Evolutionary conservation across 2,797 vertebrate species (phyloP).

Genomic region (Thunnus albacares): DNA sequence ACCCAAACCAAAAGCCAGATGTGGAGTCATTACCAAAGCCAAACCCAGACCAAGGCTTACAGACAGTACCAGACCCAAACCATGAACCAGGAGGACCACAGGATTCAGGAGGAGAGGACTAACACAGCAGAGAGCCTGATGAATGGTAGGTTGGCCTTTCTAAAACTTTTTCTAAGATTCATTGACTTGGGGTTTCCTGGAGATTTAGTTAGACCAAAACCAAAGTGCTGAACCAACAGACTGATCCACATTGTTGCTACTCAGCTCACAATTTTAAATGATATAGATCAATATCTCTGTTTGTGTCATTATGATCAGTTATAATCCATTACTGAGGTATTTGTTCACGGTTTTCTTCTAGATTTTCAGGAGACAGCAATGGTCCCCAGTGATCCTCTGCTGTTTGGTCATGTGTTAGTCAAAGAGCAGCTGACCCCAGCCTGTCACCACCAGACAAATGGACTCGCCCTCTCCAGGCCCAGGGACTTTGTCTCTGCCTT

Average conservation of each 20-base stretch:
- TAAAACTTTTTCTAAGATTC: background rate
- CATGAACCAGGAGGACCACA: constrained; percentile 14
- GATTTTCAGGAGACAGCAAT: constrained; percentile 42
- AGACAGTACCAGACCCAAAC: constrained; percentile 31
- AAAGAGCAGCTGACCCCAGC: constrained; percentile 79
- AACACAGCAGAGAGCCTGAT: constrained; percentile 28
- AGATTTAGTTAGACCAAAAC: background rate
- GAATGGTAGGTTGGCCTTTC: constrained; percentile 34
- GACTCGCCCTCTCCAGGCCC: constrained; percentile 65
- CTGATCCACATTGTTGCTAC: background rate
- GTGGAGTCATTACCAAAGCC: constrained; percentile 2
- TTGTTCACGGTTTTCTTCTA: constrained; percentile 31
- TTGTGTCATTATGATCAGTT: background rate
- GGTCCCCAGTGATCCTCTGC: constrained; percentile 55
- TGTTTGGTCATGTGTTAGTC: constrained; percentile 83
- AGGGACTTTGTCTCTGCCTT: constrained; percentile 68
- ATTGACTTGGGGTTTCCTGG: background rate
- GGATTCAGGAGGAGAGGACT: constrained; percentile 25
- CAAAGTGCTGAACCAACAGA: no score
- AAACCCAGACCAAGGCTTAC: constrained; percentile 16
- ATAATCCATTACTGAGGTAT: background rate
- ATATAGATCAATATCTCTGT: no score
- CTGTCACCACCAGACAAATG: constrained; percentile 74
- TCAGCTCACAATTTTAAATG: no score
- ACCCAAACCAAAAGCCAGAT: constrained; percentile 21